A percentile compares a stretch with the other conserved stretches of the same genome.
Evolutionary conservation across 2,113 vertebrate genomes (phyloP).

Genomic region (Struthio camelus): DNA sequence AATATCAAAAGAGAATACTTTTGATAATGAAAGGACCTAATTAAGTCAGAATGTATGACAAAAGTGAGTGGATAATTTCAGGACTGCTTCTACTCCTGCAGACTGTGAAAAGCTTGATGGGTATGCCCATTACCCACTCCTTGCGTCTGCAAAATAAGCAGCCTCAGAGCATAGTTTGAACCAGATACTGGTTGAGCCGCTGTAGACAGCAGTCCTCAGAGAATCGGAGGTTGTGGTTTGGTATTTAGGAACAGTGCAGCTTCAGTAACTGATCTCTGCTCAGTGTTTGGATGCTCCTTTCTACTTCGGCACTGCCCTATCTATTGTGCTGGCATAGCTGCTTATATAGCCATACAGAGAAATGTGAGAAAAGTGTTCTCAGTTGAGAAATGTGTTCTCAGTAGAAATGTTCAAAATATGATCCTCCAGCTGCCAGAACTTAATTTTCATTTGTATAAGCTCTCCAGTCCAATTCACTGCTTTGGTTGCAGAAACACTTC

Average conservation of each 20-base stretch:
- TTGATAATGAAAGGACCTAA: background rate
- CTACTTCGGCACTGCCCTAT: background rate
- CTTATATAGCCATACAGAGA: background rate
- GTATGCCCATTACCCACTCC: background rate
- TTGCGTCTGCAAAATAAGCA: background rate
- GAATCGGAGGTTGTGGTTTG: rapidly evolving
- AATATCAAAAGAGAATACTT: background rate
- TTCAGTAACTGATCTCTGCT: background rate
- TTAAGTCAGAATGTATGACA: background rate
- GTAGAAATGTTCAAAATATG: background rate
- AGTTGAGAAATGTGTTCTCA: background rate
- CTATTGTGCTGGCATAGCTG: rapidly evolving
- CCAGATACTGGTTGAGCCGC: background rate
- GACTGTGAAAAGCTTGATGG: background rate
- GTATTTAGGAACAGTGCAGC: background rate
- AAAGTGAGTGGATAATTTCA: rapidly evolving
- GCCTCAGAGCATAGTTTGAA: background rate
- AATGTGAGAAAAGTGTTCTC: too few relatives aligned
- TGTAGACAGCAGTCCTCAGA: background rate
- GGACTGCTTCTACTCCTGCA: background rate
- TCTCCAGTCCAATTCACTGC: background rate
- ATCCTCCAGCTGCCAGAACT: background rate
- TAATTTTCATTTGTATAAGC: background rate
- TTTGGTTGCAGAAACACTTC: background rate
- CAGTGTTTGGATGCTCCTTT: background rate